Conservation (phyloP, 2,888 invertebrate species). For the Fragum sueziense region DNA sequence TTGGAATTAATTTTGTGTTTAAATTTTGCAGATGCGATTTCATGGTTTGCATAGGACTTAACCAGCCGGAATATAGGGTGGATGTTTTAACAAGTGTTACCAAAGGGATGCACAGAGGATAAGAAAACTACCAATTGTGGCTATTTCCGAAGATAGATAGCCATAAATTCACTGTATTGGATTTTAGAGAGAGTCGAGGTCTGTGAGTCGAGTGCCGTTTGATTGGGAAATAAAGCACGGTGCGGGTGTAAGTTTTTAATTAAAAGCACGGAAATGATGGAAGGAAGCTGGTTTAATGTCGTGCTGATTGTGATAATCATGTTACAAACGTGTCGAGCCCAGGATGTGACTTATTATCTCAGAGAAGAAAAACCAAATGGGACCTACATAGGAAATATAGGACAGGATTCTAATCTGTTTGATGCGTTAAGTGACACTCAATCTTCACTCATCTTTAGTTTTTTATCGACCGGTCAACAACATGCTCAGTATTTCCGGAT, state of each 20-base stretch:
- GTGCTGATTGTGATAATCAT: constrained; percentile 14
- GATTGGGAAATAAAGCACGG: constrained; percentile 15
- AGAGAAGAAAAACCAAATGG: constrained; percentile 72
- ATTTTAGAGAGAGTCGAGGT: constrained; percentile 4
- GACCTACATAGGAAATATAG: constrained; percentile 69
- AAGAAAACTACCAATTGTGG: background rate
- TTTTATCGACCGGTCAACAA: constrained; percentile 59
- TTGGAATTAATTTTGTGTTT: background rate
- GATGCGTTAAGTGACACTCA: constrained; percentile 58
- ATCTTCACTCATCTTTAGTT: constrained; percentile 66
- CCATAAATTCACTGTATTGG: constrained; percentile 18
- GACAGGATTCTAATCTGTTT: constrained; percentile 63
- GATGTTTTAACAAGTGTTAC: background rate
- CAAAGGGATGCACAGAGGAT: background rate
- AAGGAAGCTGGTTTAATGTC: background rate
- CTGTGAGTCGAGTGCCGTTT: background rate
- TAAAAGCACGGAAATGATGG: constrained; percentile 17
- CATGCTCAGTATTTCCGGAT: constrained; percentile 58
- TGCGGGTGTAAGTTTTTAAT: constrained; percentile 6
- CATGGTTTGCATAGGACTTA: no score
- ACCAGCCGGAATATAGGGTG: background rate
- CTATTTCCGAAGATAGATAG: constrained; percentile 1
- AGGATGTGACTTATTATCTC: constrained; percentile 68
- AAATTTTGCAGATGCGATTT: no score
- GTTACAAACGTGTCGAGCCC: constrained; percentile 16